Evolutionary conservation across 2,888 invertebrate genomes (phyloP).

Genomic region (Perithous albicinctus): DNA sequence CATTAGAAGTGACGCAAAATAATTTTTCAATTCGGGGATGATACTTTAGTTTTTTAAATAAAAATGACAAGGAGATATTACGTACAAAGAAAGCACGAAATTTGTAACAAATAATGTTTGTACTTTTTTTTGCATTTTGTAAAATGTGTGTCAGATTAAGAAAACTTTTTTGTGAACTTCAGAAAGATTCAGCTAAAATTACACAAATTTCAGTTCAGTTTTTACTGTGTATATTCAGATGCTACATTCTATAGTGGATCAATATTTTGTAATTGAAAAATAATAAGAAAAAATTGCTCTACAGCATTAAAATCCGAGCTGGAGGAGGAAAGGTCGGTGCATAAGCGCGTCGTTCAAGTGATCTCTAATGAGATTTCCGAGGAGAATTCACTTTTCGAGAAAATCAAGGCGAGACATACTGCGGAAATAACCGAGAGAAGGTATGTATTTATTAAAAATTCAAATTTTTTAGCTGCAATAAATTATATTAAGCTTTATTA

Average conservation of each 20-base stretch:
- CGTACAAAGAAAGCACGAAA: too few relatives aligned
- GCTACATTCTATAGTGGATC: neutral
- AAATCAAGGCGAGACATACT: constrained; percentile 50
- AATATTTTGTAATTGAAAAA: neutral
- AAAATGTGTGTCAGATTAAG: too few relatives aligned
- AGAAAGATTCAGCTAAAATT: too few relatives aligned
- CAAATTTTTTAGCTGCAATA: neutral
- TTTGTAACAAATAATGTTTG: too few relatives aligned
- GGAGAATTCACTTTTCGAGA: constrained; percentile 53
- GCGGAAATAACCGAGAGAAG: constrained; percentile 51
- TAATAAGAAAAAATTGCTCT: constrained; percentile 12
- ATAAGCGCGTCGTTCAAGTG: constrained; percentile 38
- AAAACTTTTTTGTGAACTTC: too few relatives aligned
- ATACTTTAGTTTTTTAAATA: too few relatives aligned
- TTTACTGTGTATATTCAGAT: constrained; percentile 45
- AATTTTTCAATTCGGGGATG: too few relatives aligned
- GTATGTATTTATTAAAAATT: constrained; percentile 23
- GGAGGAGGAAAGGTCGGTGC: constrained; percentile 33
- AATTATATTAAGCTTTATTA: neutral
- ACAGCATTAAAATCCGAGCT: constrained; percentile 56
- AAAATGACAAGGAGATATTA: too few relatives aligned
- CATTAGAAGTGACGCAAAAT: too few relatives aligned
- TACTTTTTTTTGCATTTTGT: too few relatives aligned
- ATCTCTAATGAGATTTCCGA: constrained; percentile 49
- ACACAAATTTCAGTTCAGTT: too few relatives aligned